Evolutionary conservation across 2,113 vertebrate species (phyloP).

Genomic region (Aegithalos caudatus): DNA sequence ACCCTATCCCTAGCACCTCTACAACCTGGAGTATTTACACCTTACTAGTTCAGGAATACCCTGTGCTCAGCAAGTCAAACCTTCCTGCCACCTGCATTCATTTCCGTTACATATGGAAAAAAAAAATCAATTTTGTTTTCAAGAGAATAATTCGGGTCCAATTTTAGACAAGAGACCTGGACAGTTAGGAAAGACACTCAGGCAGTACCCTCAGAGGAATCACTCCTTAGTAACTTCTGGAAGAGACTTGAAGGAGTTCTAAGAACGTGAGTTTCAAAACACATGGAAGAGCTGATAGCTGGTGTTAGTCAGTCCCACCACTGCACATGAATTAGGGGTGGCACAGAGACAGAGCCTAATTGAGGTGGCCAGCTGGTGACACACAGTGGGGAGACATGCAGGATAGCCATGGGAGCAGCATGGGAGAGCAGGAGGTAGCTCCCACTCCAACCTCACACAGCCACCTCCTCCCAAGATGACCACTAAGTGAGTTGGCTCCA

Average conservation of each 20-base stretch:
- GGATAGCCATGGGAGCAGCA: rapidly evolving
- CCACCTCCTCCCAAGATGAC: rapidly evolving
- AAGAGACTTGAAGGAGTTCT: background rate
- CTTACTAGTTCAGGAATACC: background rate
- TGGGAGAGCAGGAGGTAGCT: background rate
- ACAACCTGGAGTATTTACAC: background rate
- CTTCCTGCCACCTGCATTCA: background rate
- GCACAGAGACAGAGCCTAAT: background rate
- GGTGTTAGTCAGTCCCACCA: background rate
- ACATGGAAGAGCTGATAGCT: rapidly evolving
- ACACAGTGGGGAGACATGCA: rapidly evolving
- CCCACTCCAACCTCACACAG: background rate
- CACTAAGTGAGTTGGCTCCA: background rate
- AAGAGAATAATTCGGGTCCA: background rate
- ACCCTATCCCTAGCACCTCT: background rate
- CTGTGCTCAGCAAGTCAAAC: background rate
- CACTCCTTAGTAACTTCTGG: background rate
- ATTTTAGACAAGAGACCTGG: background rate
- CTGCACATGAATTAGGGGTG: background rate
- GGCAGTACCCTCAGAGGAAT: background rate
- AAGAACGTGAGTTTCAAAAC: background rate
- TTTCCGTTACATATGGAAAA: background rate
- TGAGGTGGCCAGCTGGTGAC: background rate
- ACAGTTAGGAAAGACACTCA: background rate
- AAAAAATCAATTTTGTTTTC: background rate